Base-by-base conservation (phyloP, 2,888 invertebrate species). In the Antitype chi region DNA sequence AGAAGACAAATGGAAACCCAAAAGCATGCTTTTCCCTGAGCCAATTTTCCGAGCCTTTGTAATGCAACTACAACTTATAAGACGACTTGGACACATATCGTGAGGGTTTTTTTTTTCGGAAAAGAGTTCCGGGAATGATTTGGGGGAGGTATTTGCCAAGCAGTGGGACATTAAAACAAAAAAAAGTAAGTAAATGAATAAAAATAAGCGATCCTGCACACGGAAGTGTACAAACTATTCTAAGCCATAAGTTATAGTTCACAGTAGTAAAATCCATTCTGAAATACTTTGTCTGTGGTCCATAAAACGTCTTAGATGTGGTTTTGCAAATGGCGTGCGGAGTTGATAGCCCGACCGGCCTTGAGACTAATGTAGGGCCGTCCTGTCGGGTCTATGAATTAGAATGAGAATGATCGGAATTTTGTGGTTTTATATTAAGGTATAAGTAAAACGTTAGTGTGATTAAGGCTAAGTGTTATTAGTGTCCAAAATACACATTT, bases 361-460 rank as follows among this genome's bases (percentile, higher is more conserved):
- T 87, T 87, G 70, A 83, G 60, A 70, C 62, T 57, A 68, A 70
- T 72, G 68, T 78, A 78, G 81, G 88, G 76, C 76, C 75, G 71
- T 74, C 77, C 63, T 67, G 69, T n/a, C 67, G 49, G 20, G 53
- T 64, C 62, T 77, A n/a, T 83, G 59, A 76, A 74, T 81, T 78
- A 68, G 66, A 69, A 76, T 73, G 32, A 78, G 66, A 23, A 60
- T 67, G 64, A 70, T 73, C 70, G 74, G 72, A 84, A 78, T 76
- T 81, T 76, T 63, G 25, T 78, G 32, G n/a, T 64, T 60, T 43
- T 43, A 76, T 82, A 55, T 78, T 62, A 52, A 62, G 38, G 32
- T 47, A 17, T n/a, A 57, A 11, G 49, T 59, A 59, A 75, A 59
- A 43, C 8, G 7, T 43, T 49, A 8, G n/a, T 57, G 15, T 67